Evolutionary conservation across 2,797 vertebrate genomes (phyloP), one percentile per base, ranked within the genome.

Genomic region (Perodicticus potto): DNA sequence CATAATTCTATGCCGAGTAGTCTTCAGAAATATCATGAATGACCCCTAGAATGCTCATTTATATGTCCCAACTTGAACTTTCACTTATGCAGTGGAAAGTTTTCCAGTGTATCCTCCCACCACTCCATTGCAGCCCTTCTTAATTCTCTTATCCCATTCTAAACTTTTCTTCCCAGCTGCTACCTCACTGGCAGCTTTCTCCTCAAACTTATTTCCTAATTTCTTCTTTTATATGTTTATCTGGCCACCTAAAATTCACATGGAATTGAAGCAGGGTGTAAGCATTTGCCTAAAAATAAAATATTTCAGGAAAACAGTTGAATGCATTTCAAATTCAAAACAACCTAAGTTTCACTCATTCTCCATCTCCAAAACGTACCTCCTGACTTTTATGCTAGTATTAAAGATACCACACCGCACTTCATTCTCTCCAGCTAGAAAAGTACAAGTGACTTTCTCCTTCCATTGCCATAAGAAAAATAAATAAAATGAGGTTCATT

Each of bases 241-340:
- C 49, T 27, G 27, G 5, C 13, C 32, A 59, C 14, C 70, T 86
- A 34, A 89, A 78, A 77, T 67, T 37, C 10, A 40, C 14, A 4
- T 86, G 43, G 7, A 70, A 65, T 29, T 86, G 23, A 93, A 86
- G 37, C 34, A 49, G 10, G 4, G 20, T 61, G 0, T 14, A 80
- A 84, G 70, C 23, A 53, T 74, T 85, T 53, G 55, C 53, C 76
- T 72, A 45, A 83, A 95, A 93, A 55, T 43, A 80, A 82, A 78
- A 80, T 20, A 93, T 81, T 61, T 65, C 29, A 34, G 40, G 57
- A 37, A 85, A n/a, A 85, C 32, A 57, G 57, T 3, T 78, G 22
- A 82, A 67, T 37, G 32, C 22, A 81, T 37, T 76, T 86, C 81
- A 34, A 72, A 83, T 61, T 40, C 63, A 78, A 32, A 13, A 32